Evolutionary conservation across 1,140 invertebrate genomes (phyloP), one percentile per base, ranked within the genome.

Genomic region (Achroia grisella): DNA sequence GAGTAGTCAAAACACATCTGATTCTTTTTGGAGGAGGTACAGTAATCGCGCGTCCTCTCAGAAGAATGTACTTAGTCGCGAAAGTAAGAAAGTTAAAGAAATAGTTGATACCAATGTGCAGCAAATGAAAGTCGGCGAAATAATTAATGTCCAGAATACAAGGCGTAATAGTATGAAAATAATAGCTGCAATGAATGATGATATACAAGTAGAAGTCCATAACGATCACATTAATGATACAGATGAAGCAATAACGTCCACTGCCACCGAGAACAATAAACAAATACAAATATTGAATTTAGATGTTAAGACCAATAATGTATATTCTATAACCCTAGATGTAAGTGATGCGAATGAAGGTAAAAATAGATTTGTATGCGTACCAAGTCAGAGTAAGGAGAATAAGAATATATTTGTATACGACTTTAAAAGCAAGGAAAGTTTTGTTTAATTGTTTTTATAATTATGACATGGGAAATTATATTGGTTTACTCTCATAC

Each of bases 81-180:
- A 75, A 32, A 82, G 73, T 43, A 81, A 81, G 42, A 76, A 77
- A 62, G 33, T 66, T 1, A 75, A 80, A 62, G 71, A 76, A 28
- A 65, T 64, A 0, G 70, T 62, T 53, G 59, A 60, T 39, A 56
- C 69, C 8, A 77, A 66, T 42, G 62, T 74, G 1, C 69, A 80
- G 37, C 69, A 73, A 48, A 56, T 79, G 29, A 87, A 80, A 71
- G 62, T 86, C 12, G 66, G 83, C 31, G 85, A 86, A 57, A 87
- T 87, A 12, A 62, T 87, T n/a, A 76, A 71, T 27, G 78, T 87
- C 5, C 77, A 86, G 31, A 86, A 86, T 27, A 86, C 79, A 27
- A 71, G 86, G 45, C 69, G 86, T 10, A 87, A 87, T 41, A 87
- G 86, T 44, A 87, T 87, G 86, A 79, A 80, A 45, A 76, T 86